Evolutionary conservation across 2,888 invertebrate genomes (phyloP), one percentile per base, ranked within the genome.

Genomic region (Spodoptera exigua): DNA sequence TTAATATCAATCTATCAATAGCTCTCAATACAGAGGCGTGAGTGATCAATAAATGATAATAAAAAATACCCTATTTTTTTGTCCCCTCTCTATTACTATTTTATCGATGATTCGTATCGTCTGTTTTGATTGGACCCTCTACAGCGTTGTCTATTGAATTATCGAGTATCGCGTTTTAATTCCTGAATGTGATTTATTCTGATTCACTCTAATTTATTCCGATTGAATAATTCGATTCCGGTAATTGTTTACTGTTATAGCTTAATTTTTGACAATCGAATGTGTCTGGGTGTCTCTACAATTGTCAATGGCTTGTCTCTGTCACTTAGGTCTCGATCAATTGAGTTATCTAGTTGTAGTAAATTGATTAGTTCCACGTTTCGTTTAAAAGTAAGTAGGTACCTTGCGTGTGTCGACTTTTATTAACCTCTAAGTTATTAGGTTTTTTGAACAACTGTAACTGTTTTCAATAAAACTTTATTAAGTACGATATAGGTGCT

Each of bases 1-100:
- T 92, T 90, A 91, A 91, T 92, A 91, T 89, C 92, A 91, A 93
- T 93, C 90, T 92, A 93, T 93, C 93, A 93, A 93, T 94, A 92
- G 65, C 74, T 66, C 83, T 87, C 89, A 89, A 89, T 89, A 84
- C 83, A 78, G 83, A 90, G 93, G 93, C 93, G 94, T 91, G 76
- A 76, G 79, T 78, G 93, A 94, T 91, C 92, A 89, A 91, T 89
- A 88, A 86, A 80, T 87, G 82, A 90, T 91, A 90, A 87, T 86
- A 86, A 78, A 88, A 86, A 87, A 86, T 78, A 80, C 83, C 85
- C 84, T 80, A 82, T 78, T 84, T 87, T 85, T 85, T 83, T 80
- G 45, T 61, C 75, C 72, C 90, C 89, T 85, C 86, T 85, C 89
- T 81, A 85, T 86, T 86, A 88, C 88, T 81, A 85, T 86, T 85